Evolutionary conservation across 30 jellyfish, hydroid and myxozoan genomes (phyloP), one percentile per base, ranked within the genome.

Genomic region (Turritopsis dohrnii): DNA sequence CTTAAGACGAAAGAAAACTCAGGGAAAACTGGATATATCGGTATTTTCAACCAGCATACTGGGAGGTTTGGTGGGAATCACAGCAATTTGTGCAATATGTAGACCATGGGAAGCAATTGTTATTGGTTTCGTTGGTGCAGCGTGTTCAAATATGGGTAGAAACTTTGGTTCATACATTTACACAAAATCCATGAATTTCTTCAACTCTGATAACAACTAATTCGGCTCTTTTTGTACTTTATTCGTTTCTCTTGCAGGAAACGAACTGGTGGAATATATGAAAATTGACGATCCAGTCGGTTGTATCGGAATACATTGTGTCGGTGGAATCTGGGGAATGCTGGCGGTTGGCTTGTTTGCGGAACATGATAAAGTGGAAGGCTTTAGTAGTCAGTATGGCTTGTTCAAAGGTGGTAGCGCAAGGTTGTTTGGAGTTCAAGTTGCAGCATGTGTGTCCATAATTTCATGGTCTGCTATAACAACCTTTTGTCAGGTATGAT

Each of bases 11-110:
- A 26, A 54, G 65, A 26, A 54, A 53, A 76, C 77, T 83, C 80
- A 86, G 19, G 79, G 82, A 54, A 86, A 86, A 66, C 88, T 90
- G 53, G 81, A 90, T 71, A 87, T 90, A 8, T 80, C 88, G 9
- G 65, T 80, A 16, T 86, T 90, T 71, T 52, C 66, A 13, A 65
- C 28, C 18, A 30, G 88, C 21, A 54, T 66, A 25, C 54, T 81
- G 16, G 88, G 86, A 20, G 88, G 88, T n/a, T 53, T 81, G 16
- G 88, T 81, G n/a, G 21, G 66, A 18, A 65, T 81, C 73, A 81
- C 88, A 7, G 88, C 88, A 26, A 81, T 81, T 30, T 81, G 88
- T 54, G 88, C 88, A 52, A 21, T 81, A 21, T 81, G 88, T 52
- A 1, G 66, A 30, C 88, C 88, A 8, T 81, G 88, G 88, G 88